These are phyloP conservation scores for Dissostichus mawsoni DNA, from an alignment of 2,113 vertebrate genomes.

Conservation along the genomic window DNA sequence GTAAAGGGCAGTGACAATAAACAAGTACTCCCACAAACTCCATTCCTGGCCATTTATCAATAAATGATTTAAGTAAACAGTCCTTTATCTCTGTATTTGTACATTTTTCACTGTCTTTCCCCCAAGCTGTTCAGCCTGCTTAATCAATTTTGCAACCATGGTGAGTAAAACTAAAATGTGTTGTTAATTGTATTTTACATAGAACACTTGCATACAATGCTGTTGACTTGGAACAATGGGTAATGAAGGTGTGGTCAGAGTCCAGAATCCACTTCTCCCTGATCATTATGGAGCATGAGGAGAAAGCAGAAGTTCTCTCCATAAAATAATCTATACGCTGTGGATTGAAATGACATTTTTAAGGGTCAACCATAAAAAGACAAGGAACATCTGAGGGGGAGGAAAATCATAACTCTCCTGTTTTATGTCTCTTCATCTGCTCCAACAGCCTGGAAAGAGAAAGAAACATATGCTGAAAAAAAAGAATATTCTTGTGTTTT, in stretches of 20 bases:
- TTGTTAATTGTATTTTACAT: background rate
- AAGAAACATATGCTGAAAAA: conserved; percentile 27
- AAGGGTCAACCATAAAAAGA: conserved; percentile 67
- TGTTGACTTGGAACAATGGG: background rate
- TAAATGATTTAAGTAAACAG: conserved; percentile 2
- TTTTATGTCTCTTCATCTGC: conserved; percentile 62
- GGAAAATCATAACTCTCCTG: conserved; percentile 63
- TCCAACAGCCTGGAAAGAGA: conserved; percentile 47
- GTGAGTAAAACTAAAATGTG: background rate
- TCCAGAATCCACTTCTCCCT: conserved; percentile 31
- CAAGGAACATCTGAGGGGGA: conserved; percentile 43
- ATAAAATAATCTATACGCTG: conserved; percentile 54
- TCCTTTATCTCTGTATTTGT: conserved; percentile 9
- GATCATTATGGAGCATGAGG: conserved; percentile 22
- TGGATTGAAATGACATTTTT: conserved; percentile 62
- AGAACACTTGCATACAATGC: background rate
- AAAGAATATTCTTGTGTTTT: conserved; percentile 31
- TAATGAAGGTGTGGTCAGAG: background rate
- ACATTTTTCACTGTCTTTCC: background rate
- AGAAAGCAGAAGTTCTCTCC: conserved; percentile 35
- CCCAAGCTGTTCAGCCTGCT: background rate
- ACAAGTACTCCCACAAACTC: conserved; percentile 24
- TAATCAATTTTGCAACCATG: background rate
- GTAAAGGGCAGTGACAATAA: conserved; percentile 24
- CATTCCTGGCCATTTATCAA: conserved; percentile 28